Conservation (phyloP, 2,797 vertebrate species). For the Eremophila alpestris region DNA sequence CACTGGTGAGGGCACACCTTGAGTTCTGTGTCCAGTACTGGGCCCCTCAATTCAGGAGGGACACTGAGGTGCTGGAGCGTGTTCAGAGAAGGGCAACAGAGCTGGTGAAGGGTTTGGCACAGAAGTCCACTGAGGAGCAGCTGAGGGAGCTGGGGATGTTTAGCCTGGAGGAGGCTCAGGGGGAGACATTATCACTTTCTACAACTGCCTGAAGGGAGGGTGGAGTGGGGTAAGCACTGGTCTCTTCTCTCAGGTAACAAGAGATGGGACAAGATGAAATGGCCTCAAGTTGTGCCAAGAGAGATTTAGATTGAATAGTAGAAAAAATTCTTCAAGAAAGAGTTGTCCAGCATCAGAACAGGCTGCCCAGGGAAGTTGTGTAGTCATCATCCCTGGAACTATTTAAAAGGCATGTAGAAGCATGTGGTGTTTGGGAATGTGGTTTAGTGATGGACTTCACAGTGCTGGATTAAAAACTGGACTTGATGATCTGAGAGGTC, state of each 20-base stretch:
- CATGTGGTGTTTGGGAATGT: not conserved
- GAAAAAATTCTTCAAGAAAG: not conserved
- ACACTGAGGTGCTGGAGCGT: fast-evolving
- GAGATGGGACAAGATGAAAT: not conserved
- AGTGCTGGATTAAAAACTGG: not conserved
- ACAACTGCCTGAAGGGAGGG: not conserved
- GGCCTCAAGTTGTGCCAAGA: not conserved
- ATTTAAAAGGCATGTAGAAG: not conserved
- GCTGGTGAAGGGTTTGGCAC: not conserved
- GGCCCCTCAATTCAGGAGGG: not conserved
- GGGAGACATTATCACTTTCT: not conserved
- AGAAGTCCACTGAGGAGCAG: fast-evolving
- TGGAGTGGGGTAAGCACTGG: not conserved
- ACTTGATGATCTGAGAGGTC: not conserved
- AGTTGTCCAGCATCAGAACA: not conserved
- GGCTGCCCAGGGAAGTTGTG: not conserved
- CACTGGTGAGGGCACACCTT: fast-evolving
- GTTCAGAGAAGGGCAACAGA: not conserved
- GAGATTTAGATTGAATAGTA: not conserved
- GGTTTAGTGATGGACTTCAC: not conserved
- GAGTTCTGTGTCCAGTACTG: not conserved
- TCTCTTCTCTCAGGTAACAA: not conserved
- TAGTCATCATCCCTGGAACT: not conserved
- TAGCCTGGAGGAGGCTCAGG: not conserved
- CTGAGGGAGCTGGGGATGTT: not conserved